Conservation (phyloP, 2,113 vertebrate genomes). For the Aspiorhynchus laticeps region DNA sequence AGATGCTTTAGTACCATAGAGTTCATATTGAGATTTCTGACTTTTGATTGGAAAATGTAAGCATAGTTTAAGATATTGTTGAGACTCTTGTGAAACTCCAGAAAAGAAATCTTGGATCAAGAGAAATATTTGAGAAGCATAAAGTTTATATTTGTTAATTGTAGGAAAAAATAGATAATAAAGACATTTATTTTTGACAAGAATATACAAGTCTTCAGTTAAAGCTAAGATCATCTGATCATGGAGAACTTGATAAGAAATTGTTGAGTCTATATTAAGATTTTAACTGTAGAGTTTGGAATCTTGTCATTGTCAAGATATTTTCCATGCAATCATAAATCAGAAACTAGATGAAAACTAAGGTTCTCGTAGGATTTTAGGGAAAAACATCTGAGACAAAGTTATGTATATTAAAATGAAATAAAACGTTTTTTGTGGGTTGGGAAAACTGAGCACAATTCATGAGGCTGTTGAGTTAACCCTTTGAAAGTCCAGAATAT, state of each 20-base stretch:
- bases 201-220: neutral
- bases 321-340: neutral
- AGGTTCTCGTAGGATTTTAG: neutral
- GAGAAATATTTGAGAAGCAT: neutral
- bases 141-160: neutral
- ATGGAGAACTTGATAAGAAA: neutral
- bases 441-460: neutral
- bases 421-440: no score
- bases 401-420: neutral
- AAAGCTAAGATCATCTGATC: neutral
- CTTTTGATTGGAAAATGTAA: neutral
- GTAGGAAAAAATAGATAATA: neutral
- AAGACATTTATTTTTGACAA: neutral
- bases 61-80: neutral
- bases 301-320: no score
- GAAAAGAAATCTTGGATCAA: neutral
- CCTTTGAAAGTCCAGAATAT: neutral
- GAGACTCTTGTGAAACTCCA: neutral
- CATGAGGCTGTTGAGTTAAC: neutral
- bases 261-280: neutral
- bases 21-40: no score
- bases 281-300: no score
- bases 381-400: neutral
- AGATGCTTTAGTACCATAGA: neutral
- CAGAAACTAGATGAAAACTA: neutral